phyloP scores from a whole-genome alignment of 2,113 vertebrate genomes.

The Myiozetetes cayanensis region DNA sequence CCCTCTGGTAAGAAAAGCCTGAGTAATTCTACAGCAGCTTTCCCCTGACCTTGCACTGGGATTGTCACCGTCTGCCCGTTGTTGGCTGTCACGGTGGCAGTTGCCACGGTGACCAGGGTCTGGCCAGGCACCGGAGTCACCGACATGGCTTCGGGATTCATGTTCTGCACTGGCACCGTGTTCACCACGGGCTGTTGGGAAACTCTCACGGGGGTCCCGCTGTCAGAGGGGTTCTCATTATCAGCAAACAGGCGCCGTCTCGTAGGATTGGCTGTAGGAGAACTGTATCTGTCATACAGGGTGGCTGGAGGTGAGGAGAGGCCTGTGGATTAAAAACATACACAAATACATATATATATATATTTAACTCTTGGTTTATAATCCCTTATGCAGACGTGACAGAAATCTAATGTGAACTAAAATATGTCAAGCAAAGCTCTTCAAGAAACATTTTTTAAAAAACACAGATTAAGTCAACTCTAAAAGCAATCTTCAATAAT shows the following conservation, averaged over 20 bases:
- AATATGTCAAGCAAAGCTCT: neutral
- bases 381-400: neutral
- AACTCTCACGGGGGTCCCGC: conserved; percentile 28
- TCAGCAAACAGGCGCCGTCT: conserved; percentile 79
- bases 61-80: conserved; percentile 86
- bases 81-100: conserved; percentile 83
- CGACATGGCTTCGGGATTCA: conserved; percentile 70
- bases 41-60: conserved; percentile 80
- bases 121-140: conserved; percentile 82
- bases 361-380: neutral
- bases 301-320: conserved; percentile 65
- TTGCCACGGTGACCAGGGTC: conserved; percentile 88
- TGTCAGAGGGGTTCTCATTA: conserved; percentile 42
- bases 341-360: fast-evolving
- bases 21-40: no score
- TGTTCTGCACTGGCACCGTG: conserved; percentile 71
- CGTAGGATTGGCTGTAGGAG: conserved; percentile 75
- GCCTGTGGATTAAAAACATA: neutral
- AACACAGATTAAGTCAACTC: no score
- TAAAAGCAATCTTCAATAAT: neutral
- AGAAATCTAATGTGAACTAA: neutral
- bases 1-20: neutral
- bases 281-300: conserved; percentile 84
- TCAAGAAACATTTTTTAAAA: neutral
- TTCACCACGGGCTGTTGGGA: conserved; percentile 69